These are phyloP conservation scores for Gastracanthus pulcherrimus DNA, from an alignment of 2,888 invertebrate genomes.

Conservation along the genomic window DNA sequence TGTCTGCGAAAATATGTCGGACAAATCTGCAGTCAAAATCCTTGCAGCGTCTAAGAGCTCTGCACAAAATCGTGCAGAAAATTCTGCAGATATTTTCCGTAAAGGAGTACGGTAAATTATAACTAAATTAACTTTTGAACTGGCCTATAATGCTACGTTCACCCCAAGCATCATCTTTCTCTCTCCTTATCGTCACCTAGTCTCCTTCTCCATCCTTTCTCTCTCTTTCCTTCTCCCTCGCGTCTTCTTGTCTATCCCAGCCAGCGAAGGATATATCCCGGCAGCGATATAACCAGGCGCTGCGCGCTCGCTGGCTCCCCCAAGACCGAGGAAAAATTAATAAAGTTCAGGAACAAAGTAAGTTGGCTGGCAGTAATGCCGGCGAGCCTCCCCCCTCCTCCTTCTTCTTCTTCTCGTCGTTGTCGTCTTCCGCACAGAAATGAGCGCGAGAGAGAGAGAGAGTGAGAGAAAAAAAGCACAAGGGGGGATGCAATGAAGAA, in stretches of 20 bases:
- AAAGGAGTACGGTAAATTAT: no score
- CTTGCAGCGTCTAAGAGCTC: no score
- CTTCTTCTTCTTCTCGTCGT: conserved; percentile 54
- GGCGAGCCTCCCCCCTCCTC: conserved; percentile 55
- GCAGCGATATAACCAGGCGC: conserved; percentile 38
- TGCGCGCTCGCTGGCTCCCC: conserved; percentile 60
- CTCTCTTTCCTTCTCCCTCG: conserved; percentile 36
- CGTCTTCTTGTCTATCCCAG: conserved; percentile 17
- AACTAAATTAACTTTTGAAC: no score
- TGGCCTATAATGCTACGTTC: no score
- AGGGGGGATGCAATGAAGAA: background rate
- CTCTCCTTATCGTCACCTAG: background rate
- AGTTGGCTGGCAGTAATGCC: conserved; percentile 76
- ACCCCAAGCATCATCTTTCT: no score
- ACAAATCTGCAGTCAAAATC: no score
- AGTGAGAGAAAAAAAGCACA: conserved; percentile 42
- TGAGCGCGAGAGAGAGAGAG: conserved; percentile 58
- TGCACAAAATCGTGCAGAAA: no score
- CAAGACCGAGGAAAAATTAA: conserved; percentile 77
- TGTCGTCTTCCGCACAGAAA: conserved; percentile 48
- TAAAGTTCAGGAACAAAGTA: conserved; percentile 78
- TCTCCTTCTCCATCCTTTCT: conserved; percentile 42
- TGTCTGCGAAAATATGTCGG: no score
- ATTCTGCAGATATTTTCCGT: no score
- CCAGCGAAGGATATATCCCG: conserved; percentile 27